phyloP scores from a whole-genome alignment of 1,140 invertebrate species.

The Pseudomyrmex cubaensis region DNA sequence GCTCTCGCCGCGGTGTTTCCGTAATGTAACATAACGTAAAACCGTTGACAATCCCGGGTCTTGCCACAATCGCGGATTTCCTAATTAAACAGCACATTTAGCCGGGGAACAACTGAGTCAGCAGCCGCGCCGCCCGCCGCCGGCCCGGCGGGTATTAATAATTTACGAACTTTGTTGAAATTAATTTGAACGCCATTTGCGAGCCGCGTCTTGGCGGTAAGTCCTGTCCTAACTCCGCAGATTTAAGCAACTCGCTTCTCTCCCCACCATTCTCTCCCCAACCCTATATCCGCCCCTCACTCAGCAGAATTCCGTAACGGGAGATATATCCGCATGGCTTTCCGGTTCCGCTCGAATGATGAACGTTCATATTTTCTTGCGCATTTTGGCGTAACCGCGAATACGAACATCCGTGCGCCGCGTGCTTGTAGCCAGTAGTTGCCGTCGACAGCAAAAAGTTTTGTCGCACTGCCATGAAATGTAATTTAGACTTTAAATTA shows the following conservation, averaged over 20 bases:
- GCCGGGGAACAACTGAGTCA: constrained; percentile 70
- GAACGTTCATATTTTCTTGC: constrained; percentile 69
- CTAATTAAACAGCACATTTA: constrained; percentile 79
- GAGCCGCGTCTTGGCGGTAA: constrained; percentile 72
- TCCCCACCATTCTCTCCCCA: constrained; percentile 5
- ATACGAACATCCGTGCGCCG: constrained; percentile 45
- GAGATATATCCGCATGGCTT: constrained; percentile 67
- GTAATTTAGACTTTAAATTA: constrained; percentile 56
- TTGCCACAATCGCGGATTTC: constrained; percentile 78
- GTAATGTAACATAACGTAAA: constrained; percentile 19
- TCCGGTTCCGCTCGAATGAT: constrained; percentile 67
- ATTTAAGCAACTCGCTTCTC: constrained; percentile 60
- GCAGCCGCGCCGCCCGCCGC: constrained; percentile 49
- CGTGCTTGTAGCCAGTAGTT: background rate
- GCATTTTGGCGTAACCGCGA: constrained; percentile 66
- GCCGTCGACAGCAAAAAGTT: constrained; percentile 37
- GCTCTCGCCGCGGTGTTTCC: background rate
- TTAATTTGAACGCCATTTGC: constrained; percentile 78
- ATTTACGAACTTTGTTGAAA: constrained; percentile 78
- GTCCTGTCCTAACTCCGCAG: constrained; percentile 64
- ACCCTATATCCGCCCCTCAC: constrained; percentile 47
- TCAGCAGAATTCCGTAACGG: constrained; percentile 58
- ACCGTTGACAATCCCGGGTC: constrained; percentile 69
- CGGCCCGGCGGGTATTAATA: constrained; percentile 75
- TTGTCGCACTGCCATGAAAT: constrained; percentile 6